phyloP scores from a whole-genome alignment of 2,888 invertebrate species.

The Heliconius charithonia region DNA sequence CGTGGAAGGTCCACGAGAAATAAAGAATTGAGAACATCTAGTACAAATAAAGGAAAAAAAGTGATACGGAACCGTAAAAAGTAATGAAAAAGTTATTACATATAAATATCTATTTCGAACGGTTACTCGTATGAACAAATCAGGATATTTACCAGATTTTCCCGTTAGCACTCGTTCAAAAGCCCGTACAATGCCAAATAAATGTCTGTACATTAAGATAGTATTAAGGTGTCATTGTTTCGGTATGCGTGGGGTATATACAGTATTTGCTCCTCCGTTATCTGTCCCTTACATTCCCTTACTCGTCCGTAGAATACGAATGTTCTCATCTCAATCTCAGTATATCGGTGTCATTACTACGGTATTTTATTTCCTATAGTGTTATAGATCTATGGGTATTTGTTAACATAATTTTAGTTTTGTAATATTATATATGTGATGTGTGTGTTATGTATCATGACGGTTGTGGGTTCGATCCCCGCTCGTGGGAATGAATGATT shows the following conservation, averaged over 20 bases:
- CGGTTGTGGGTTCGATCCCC: no score
- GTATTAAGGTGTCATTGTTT: slow-evolving; percentile 23
- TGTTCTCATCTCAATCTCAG: slow-evolving; percentile 35
- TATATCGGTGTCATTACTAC: slow-evolving; percentile 36
- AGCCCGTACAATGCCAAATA: slow-evolving; percentile 8
- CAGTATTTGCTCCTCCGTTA: slow-evolving; percentile 45
- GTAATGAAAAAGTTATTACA: no score
- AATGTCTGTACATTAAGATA: slow-evolving; percentile 25
- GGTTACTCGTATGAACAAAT: background rate
- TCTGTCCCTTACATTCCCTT: slow-evolving; percentile 44
- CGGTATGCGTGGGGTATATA: slow-evolving; percentile 23
- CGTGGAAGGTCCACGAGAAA: no score
- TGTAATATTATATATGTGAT: no score
- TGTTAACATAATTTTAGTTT: background rate
- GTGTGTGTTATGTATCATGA: no score
- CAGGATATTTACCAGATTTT: background rate
- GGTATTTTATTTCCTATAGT: background rate
- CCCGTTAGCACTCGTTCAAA: slow-evolving; percentile 9
- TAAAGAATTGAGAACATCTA: no score
- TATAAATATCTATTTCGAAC: no score
- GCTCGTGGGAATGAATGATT: no score
- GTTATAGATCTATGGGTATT: background rate
- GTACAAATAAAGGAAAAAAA: no score
- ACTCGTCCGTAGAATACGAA: slow-evolving; percentile 39
- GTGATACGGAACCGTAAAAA: no score